Conservation (phyloP, 2,888 invertebrate genomes). For the Cyclophora punctaria region DNA sequence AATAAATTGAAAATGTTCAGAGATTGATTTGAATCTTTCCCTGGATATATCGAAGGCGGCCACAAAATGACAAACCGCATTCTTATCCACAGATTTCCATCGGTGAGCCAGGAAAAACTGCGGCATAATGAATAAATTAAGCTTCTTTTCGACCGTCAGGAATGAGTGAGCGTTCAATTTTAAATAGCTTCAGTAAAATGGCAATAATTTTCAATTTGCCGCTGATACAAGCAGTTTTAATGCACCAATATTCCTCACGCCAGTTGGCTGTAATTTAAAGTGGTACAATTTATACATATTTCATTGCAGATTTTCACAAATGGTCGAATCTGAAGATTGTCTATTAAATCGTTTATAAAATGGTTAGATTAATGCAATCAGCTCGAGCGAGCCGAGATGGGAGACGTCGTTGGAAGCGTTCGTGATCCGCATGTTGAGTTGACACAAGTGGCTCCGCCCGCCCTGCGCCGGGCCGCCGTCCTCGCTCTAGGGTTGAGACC, state of each 20-base stretch:
- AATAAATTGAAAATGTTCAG: constrained; percentile 76
- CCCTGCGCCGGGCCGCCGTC: constrained; percentile 23
- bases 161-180: constrained; percentile 37
- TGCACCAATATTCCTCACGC: constrained; percentile 19
- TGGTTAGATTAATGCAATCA: constrained; percentile 73
- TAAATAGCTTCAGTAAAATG: constrained; percentile 31
- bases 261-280: constrained; percentile 19
- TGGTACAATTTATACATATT: constrained; percentile 17
- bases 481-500: constrained; percentile 35
- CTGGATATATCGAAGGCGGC: constrained; percentile 61
- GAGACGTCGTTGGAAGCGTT: constrained; percentile 64
- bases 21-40: constrained; percentile 74
- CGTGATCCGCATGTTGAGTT: constrained; percentile 68
- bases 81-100: constrained; percentile 36
- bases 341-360: constrained; percentile 72
- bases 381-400: constrained; percentile 64
- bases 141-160: constrained; percentile 30
- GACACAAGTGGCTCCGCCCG: constrained; percentile 40
- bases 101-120: constrained; percentile 36
- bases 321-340: constrained; percentile 58
- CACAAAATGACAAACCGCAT: constrained; percentile 49
- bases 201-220: constrained; percentile 34
- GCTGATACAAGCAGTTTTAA: constrained; percentile 23
- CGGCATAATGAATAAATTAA: constrained; percentile 52
- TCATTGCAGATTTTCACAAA: constrained; percentile 37